A percentile compares a stretch with the other conserved stretches of the same genome.
phyloP scores from a whole-genome alignment of 2,797 vertebrate genomes.

The Dendrocincla fuliginosa region DNA sequence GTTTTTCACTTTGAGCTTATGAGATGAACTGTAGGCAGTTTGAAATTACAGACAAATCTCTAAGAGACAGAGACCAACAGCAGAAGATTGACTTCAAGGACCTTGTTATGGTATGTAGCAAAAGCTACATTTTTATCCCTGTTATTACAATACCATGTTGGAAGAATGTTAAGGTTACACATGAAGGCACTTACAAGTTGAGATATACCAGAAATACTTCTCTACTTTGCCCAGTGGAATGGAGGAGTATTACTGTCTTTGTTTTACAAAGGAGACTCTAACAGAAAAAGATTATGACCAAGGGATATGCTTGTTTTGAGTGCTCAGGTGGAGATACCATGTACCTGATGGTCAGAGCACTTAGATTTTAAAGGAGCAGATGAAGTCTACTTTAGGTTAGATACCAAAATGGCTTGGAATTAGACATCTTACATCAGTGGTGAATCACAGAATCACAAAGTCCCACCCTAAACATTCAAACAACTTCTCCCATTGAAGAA shows the following conservation, averaged over 20 bases:
- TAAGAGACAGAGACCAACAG: neutral
- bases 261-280: neutral
- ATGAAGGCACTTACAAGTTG: neutral
- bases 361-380: neutral
- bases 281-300: neutral
- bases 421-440: neutral
- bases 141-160: neutral
- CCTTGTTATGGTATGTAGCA: neutral
- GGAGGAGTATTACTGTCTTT: neutral
- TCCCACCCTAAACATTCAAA: neutral
- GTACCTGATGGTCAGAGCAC: neutral
- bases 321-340: neutral
- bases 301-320: neutral
- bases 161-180: neutral
- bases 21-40: neutral
- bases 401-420: neutral
- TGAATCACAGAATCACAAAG: neutral
- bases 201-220: neutral
- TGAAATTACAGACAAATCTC: conserved; percentile 30
- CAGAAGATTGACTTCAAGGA: neutral
- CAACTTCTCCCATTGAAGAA: neutral
- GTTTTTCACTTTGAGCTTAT: neutral
- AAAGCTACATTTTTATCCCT: neutral
- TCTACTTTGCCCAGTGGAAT: neutral
- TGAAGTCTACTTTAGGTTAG: neutral